Evolutionary conservation across 2,888 invertebrate species (phyloP), one percentile per base, ranked within the genome.

Genomic region (Branchipolynoe longqiensis): DNA sequence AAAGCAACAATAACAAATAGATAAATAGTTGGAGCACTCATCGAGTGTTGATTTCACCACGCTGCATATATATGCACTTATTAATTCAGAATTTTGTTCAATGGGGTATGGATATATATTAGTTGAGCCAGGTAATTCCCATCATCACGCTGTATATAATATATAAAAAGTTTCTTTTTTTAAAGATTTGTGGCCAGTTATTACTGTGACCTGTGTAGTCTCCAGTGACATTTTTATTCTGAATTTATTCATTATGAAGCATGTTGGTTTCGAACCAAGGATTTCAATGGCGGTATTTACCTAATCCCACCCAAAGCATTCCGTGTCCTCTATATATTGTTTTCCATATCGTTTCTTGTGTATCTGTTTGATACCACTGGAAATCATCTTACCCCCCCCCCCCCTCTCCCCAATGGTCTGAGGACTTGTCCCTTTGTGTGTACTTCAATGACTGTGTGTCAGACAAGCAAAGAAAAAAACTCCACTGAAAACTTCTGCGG

Each of bases 291-390:
- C 33, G 64, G 64, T 64, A 64, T 8, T 64, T 31, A n/a, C 69
- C 69, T 38, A 69, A 36, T 38, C 69, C 38, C 69, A 69, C 69
- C 69, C 69, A 69, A 69, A 69, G 69, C 69, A 69, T 69, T 69
- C 69, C 69, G 69, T 69, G 38, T 69, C 38, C 69, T 69, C 25
- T 36, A 8, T 12, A 38, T 18, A 62, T 31, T 62, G 62, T 28
- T 28, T n/a, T 56, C 56, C 25, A 31, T n/a, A n/a, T n/a, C n/a
- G n/a, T n/a, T n/a, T n/a, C n/a, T n/a, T n/a, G n/a, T n/a, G n/a
- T n/a, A n/a, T n/a, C n/a, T n/a, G n/a, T n/a, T n/a, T n/a, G n/a
- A 14, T 2, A 62, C 31, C 62, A n/a, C 31, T 2, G 62, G 31
- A 31, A 31, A 12, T 62, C 62, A 2, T 28, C 14, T 4, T 3